Percentiles rank a stretch among this genome's conserved stretches.
Conservation (phyloP, 2,113 vertebrate species). For the Dasyurus viverrinus region DNA sequence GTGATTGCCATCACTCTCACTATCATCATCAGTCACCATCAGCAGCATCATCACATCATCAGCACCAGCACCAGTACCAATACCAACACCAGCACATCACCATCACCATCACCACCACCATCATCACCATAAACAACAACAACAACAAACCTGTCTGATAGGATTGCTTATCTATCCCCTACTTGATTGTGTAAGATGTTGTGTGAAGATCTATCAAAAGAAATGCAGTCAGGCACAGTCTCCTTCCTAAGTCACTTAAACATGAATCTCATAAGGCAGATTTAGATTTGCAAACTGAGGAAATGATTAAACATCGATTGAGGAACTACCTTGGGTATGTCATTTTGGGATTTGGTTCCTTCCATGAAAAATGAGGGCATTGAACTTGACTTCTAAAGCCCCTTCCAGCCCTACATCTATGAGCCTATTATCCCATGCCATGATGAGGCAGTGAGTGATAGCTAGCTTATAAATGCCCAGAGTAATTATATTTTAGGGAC, state of each 20-base stretch:
- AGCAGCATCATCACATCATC: no score
- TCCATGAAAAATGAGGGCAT: neutral
- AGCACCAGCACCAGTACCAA: no score
- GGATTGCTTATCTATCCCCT: neutral
- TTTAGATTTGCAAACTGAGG: neutral
- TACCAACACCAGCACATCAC: no score
- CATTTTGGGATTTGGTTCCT: neutral
- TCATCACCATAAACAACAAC: neutral
- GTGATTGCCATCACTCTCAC: neutral
- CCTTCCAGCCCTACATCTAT: neutral
- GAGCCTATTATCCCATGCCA: neutral
- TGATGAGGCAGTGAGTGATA: neutral
- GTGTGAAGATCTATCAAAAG: neutral
- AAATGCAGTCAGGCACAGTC: neutral
- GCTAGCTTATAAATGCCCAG: neutral
- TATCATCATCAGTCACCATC: no score
- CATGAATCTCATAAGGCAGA: neutral
- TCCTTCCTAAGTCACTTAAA: neutral
- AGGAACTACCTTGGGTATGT: neutral
- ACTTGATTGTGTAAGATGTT: neutral
- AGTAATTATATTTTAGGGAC: neutral
- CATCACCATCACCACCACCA: no score
- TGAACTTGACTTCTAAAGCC: neutral
- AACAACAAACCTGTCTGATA: neutral
- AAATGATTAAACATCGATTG: neutral